Percentiles rank a stretch among this genome's conserved stretches.
phyloP scores from a whole-genome alignment of 2,113 vertebrate genomes.

The Dasyornis broadbenti region DNA sequence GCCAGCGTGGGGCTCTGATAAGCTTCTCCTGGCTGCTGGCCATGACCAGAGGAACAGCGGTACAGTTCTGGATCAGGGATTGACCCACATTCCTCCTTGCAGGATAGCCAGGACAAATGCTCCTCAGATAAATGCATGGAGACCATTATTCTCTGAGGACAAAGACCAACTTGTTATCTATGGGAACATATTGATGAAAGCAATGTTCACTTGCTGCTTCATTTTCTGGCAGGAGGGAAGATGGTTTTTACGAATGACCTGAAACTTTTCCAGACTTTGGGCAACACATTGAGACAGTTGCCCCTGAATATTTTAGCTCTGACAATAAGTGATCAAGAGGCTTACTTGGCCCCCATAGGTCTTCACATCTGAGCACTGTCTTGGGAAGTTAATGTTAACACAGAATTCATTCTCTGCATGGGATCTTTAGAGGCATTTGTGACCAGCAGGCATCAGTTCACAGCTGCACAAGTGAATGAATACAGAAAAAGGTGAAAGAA shows the following conservation, averaged over 20 bases:
- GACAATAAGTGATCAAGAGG: not conserved
- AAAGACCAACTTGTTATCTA: slow-evolving; percentile 16
- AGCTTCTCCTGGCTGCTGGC: slow-evolving; percentile 21
- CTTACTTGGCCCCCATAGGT: not conserved
- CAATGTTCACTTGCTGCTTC: not conserved
- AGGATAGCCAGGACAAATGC: slow-evolving; percentile 7
- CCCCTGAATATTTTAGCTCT: not conserved
- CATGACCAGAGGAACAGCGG: not conserved
- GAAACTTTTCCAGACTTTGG: not conserved
- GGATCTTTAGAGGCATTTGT: not conserved
- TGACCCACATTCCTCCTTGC: slow-evolving; percentile 39
- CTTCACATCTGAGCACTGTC: not conserved
- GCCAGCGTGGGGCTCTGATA: not conserved
- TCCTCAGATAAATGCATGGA: not conserved
- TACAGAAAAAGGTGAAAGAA: not conserved
- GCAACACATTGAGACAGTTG: not conserved
- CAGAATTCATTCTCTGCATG: not conserved
- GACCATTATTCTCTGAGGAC: not conserved
- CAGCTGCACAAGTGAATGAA: not conserved
- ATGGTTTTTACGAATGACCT: not conserved
- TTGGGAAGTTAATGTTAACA: not conserved
- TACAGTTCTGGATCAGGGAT: not conserved
- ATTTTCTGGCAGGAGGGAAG: not conserved
- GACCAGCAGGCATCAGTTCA: not conserved
- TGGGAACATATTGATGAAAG: not conserved